Conservation (phyloP, 2,113 vertebrate species). For the Solenodon paradoxus region DNA sequence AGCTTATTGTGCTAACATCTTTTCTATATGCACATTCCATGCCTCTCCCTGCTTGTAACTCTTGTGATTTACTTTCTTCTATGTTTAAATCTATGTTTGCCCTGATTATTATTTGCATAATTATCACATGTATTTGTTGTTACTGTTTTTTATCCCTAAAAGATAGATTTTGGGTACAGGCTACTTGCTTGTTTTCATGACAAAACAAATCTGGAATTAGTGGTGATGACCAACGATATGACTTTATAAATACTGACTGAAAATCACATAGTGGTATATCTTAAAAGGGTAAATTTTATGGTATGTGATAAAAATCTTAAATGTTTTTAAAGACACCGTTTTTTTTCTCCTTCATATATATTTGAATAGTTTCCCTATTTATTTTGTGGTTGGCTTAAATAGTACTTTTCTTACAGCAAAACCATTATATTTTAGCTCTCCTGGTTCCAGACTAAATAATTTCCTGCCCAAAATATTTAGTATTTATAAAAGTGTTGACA, state of each 20-base stretch:
- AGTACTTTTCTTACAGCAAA: neutral
- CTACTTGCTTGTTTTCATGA: too few relatives aligned
- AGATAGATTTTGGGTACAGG: neutral
- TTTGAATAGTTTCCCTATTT: neutral
- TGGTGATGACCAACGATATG: neutral
- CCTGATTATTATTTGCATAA: neutral
- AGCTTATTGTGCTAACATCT: neutral
- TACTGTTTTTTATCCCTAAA: neutral
- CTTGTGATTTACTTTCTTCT: neutral
- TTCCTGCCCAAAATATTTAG: neutral
- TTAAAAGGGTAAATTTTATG: too few relatives aligned
- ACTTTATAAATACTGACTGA: neutral
- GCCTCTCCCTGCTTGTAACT: neutral
- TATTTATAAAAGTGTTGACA: neutral
- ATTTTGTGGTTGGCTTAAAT: neutral
- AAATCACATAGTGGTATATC: neutral
- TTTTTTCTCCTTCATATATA: neutral
- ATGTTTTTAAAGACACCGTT: neutral
- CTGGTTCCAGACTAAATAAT: neutral
- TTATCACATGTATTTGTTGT: neutral
- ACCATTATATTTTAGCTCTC: neutral
- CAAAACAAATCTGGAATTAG: neutral
- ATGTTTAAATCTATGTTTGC: neutral
- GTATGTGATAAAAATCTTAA: neutral
- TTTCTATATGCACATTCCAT: neutral